A percentile compares a stretch with the other conserved stretches of the same genome.
These are phyloP conservation scores for Oreotrochilus melanogaster DNA, from an alignment of 2,113 vertebrate species.

Conservation along the genomic window DNA sequence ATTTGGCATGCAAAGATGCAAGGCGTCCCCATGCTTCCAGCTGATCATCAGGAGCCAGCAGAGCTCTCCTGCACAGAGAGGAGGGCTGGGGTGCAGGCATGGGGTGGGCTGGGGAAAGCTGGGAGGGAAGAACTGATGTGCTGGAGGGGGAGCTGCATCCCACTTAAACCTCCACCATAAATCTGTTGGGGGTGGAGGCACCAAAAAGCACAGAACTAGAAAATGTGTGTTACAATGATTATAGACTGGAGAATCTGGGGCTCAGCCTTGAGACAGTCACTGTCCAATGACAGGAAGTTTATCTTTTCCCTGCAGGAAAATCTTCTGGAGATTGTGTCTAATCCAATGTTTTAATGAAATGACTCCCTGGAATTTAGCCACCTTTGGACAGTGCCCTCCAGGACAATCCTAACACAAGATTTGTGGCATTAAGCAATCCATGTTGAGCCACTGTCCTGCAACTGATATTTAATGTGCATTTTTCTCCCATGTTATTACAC, in stretches of 20 bases:
- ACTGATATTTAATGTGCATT: rapidly evolving
- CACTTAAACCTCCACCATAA: neutral
- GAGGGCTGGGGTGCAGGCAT: rapidly evolving
- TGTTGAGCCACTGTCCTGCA: neutral
- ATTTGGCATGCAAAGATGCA: neutral
- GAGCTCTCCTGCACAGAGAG: neutral
- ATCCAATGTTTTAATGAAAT: neutral
- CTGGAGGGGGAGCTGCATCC: neutral
- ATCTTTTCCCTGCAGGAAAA: neutral
- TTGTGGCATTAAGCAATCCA: neutral
- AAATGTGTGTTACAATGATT: neutral
- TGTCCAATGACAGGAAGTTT: rapidly evolving
- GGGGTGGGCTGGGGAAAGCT: neutral
- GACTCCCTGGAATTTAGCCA: neutral
- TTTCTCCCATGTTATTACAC: neutral
- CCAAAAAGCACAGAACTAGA: neutral
- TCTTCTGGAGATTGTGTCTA: neutral
- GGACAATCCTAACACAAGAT: neutral
- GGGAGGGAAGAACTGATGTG: neutral
- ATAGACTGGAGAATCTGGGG: rapidly evolving
- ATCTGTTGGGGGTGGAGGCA: neutral
- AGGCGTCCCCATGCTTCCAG: neutral
- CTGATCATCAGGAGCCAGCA: neutral
- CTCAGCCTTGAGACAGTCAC: neutral
- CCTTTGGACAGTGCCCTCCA: neutral